Evolutionary conservation across 2,888 invertebrate genomes (phyloP), one percentile per base, ranked within the genome.

Genomic region (Hirtodrosophila histrioides): DNA sequence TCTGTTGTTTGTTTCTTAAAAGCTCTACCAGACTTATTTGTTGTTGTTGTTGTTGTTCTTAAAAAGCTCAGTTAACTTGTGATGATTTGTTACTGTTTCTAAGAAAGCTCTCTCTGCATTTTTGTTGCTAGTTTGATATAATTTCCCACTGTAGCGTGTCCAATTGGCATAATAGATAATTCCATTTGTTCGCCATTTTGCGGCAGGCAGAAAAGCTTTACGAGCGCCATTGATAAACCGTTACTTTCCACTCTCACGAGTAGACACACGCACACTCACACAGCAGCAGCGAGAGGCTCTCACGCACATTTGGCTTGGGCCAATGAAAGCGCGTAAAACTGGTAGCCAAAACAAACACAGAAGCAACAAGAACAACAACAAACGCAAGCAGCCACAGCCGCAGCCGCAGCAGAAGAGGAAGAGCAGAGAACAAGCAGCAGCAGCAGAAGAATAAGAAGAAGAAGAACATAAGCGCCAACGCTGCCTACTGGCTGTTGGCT

Each of bases 301-400:
- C 83, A 80, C 82, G 76, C 86, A 82, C 72, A 61, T 75, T 78
- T 65, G 65, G 57, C 58, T 37, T 68, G 68, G 82, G 64, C 91
- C 91, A 91, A 91, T 91, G 89, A 89, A 84, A 89, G 80, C 83
- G 91, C 91, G 91, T 91, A 91, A 91, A 86, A 90, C 91, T 86
- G 85, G 91, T 89, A 91, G 91, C 89, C 65, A 61, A 74, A 31
- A 68, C 55, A 54, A 55, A 53, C 39, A 48, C 46, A 62, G 43
- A 35, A 58, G 58, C 24, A 61, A 56, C 54, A 64, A 46, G 31
- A 48, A 46, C 60, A 33, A 48, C 54, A 55, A 41, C 40, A 50
- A 60, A 54, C 50, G 61, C 67, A 43, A 50, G 48, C 41, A n/a
- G 31, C 44, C 45, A 31, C 12, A 40, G 43, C 9, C n/a, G n/a